Percentiles rank a stretch among this genome's conserved stretches.
phyloP scores from a whole-genome alignment of 2,113 vertebrate genomes.

The Antigone vipio region DNA sequence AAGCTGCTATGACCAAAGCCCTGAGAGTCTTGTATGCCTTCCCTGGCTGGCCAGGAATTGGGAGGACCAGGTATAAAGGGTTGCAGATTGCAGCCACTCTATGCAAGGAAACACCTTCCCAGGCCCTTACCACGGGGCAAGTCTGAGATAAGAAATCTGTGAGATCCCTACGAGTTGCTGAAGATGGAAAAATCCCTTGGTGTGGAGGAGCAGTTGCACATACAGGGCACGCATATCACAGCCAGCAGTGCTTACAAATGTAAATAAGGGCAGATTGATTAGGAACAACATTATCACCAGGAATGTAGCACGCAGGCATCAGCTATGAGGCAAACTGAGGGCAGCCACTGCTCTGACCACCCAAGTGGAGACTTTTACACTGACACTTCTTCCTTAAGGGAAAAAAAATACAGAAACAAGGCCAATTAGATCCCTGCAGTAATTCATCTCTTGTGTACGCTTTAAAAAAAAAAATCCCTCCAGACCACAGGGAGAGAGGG shows the following conservation, averaged over 20 bases:
- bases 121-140: background rate
- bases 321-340: conserved; percentile 75
- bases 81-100: background rate
- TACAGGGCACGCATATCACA: conserved; percentile 70
- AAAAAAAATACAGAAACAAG: conserved; percentile 70
- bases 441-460: conserved; percentile 73
- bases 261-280: conserved; percentile 81
- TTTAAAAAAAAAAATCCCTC: background rate
- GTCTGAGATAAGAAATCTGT: background rate
- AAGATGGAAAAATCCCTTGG: conserved; percentile 34
- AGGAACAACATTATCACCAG: conserved; percentile 72
- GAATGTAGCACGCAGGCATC: conserved; percentile 71
- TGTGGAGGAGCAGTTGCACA: conserved; percentile 19
- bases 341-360: conserved; percentile 77
- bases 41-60: background rate
- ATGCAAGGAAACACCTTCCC: background rate
- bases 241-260: conserved; percentile 74
- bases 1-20: background rate
- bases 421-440: conserved; percentile 79
- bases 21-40: background rate
- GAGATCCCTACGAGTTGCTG: conserved; percentile 1
- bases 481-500: conserved; percentile 74
- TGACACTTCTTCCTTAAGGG: conserved; percentile 72
- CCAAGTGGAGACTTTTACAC: conserved; percentile 79
- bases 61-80: background rate